These are phyloP conservation scores for Temnothorax nylanderi DNA, from an alignment of 1,140 invertebrate genomes.

Conservation along the genomic window DNA sequence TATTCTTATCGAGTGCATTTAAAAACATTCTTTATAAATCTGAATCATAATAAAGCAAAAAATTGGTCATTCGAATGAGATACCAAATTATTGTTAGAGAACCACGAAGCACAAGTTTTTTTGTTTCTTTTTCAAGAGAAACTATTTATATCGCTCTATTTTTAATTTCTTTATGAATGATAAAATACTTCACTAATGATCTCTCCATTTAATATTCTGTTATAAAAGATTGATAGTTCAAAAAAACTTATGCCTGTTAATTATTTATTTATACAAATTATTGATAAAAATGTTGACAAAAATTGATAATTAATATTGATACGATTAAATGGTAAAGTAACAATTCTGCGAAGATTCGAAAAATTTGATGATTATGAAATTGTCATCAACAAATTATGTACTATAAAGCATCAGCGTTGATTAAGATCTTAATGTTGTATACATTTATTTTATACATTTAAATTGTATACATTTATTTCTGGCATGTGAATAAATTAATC, in stretches of 20 bases:
- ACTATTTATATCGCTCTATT: neutral
- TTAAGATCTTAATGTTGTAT: neutral
- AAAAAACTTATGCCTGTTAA: neutral
- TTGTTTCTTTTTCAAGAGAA: neutral
- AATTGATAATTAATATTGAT: slow-evolving; percentile 8
- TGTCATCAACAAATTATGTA: neutral
- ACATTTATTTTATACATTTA: neutral
- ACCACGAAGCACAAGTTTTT: neutral
- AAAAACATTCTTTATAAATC: neutral
- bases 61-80: neutral
- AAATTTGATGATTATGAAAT: neutral
- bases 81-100: neutral
- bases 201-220: neutral
- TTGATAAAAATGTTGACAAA: neutral
- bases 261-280: neutral
- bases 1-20: neutral
- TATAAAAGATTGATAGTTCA: neutral
- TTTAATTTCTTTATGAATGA: neutral
- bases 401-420: neutral
- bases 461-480: slow-evolving; percentile 20
- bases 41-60: neutral
- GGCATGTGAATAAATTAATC: slow-evolving; percentile 36
- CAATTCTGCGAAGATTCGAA: neutral
- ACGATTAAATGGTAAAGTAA: neutral
- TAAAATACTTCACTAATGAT: neutral